Conservation (phyloP, 1,140 invertebrate genomes). For the Aporrectodea caliginosa region DNA sequence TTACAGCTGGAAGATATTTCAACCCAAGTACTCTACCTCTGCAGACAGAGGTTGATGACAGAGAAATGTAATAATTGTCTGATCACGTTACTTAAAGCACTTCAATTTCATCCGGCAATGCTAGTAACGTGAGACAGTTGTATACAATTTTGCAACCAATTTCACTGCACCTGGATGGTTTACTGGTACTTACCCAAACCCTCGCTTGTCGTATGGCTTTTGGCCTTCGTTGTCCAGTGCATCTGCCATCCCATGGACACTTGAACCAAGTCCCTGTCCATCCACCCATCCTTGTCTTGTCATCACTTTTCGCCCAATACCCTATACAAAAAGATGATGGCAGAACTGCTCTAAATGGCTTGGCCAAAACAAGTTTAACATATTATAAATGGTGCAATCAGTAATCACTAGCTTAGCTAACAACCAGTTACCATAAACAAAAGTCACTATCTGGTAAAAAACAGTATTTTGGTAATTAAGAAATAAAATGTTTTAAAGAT, state of each 20-base stretch:
- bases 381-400: too few relatives aligned
- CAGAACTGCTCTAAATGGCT: too few relatives aligned
- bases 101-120: background rate
- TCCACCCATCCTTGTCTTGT: constrained; percentile 61
- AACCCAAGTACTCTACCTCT: background rate
- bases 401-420: too few relatives aligned
- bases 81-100: background rate
- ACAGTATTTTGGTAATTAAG: too few relatives aligned
- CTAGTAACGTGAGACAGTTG: background rate
- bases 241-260: constrained; percentile 44
- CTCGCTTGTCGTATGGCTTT: constrained; percentile 46
- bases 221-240: constrained; percentile 54
- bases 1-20: background rate
- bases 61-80: background rate
- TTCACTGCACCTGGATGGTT: too few relatives aligned
- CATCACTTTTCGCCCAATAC: constrained; percentile 58
- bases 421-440: too few relatives aligned
- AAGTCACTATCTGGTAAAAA: too few relatives aligned
- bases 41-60: background rate
- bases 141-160: too few relatives aligned
- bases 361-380: too few relatives aligned
- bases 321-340: constrained; percentile 37
- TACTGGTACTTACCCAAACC: constrained; percentile 55
- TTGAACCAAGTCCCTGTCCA: constrained; percentile 59
- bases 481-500: too few relatives aligned